These are phyloP conservation scores for Limnephilus auricula DNA, from an alignment of 2,888 invertebrate genomes.

Conservation along the genomic window DNA sequence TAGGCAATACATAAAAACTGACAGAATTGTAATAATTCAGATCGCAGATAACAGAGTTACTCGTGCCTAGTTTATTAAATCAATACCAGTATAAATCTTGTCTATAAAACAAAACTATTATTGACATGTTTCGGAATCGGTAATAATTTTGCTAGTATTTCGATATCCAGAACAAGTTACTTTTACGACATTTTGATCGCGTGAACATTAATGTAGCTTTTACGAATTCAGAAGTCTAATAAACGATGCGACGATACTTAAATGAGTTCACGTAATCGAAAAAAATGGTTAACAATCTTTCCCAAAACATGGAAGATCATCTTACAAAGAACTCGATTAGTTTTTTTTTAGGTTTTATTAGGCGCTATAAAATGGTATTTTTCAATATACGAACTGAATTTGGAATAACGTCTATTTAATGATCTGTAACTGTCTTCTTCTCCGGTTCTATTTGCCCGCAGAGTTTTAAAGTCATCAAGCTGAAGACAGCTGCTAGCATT, in stretches of 20 bases:
- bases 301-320: background rate
- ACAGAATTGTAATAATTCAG: conserved; percentile 33
- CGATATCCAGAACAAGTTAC: background rate
- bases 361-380: background rate
- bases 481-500: background rate
- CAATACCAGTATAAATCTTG: conserved; percentile 10
- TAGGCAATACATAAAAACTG: conserved; percentile 30
- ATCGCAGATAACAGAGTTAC: conserved; percentile 9
- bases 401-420: background rate
- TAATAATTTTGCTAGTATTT: conserved; percentile 2
- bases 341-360: background rate
- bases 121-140: conserved; percentile 3
- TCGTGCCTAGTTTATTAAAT: conserved; percentile 29
- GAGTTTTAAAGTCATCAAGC: background rate
- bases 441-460: conserved; percentile 3
- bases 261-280: background rate
- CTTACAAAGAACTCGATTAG: background rate
- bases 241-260: background rate
- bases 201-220: background rate
- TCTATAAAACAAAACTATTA: conserved; percentile 10
- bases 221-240: background rate
- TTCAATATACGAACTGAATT: background rate
- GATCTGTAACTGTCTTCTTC: conserved; percentile 6
- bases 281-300: background rate
- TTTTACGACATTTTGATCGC: conserved; percentile 1